Percentiles rank a stretch among this genome's conserved stretches.
Evolutionary conservation across 2,888 invertebrate species (phyloP).

Genomic region (Gortyna flavago): DNA sequence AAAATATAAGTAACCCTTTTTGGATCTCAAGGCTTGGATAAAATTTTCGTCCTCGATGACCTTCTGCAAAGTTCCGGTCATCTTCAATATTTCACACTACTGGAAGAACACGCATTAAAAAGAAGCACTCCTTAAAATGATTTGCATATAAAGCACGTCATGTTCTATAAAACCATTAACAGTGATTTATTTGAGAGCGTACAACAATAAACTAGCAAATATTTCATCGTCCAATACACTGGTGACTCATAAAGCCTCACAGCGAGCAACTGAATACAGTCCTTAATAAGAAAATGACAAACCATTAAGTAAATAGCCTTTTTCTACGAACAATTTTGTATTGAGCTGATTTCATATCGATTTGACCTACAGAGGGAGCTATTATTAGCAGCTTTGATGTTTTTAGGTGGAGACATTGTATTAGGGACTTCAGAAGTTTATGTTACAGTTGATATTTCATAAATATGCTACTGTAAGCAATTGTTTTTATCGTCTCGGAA

Average conservation of each 20-base stretch:
- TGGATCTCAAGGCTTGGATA: neutral
- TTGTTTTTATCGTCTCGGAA: neutral
- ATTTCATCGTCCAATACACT: conserved; percentile 45
- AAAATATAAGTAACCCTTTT: neutral
- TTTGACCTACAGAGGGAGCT: conserved; percentile 54
- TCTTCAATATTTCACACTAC: neutral
- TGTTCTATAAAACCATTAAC: conserved; percentile 44
- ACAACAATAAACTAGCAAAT: conserved; percentile 43
- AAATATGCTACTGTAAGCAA: neutral
- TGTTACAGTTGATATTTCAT: conserved; percentile 12
- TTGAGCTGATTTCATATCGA: conserved; percentile 51
- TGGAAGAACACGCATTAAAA: neutral
- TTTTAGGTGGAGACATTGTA: conserved; percentile 28
- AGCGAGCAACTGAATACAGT: conserved; percentile 34
- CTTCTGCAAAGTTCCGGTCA: neutral
- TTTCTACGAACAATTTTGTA: conserved; percentile 48
- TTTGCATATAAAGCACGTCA: conserved; percentile 25
- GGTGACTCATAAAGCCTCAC: conserved; percentile 49
- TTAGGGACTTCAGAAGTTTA: conserved; percentile 17
- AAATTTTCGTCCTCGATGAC: neutral
- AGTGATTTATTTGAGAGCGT: conserved; percentile 47
- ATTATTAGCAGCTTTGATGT: conserved; percentile 49
- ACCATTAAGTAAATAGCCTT: conserved; percentile 48
- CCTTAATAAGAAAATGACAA: conserved; percentile 54
- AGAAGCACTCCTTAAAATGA: neutral